phyloP scores from a whole-genome alignment of 2,797 vertebrate genomes.

The Pachyuromys duprasi region DNA sequence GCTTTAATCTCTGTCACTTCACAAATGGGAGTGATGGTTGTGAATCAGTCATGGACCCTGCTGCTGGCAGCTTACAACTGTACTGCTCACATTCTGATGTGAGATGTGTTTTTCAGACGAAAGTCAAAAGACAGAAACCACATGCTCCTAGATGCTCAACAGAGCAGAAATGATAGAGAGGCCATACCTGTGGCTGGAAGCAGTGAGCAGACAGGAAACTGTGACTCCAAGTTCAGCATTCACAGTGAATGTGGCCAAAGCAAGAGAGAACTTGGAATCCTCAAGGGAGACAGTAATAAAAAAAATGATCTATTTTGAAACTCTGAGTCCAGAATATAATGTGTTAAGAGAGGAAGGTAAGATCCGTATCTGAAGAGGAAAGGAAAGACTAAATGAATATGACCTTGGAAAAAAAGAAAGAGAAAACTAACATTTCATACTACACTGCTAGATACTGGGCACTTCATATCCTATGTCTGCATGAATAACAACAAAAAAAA shows the following conservation, averaged over 20 bases:
- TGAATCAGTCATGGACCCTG: background rate
- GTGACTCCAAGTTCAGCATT: rapidly evolving
- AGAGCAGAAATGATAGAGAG: background rate
- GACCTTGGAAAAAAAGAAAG: background rate
- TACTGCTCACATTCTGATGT: rapidly evolving
- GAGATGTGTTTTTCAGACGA: background rate
- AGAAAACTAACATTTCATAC: background rate
- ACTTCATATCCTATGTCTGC: background rate
- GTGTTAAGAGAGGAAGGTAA: background rate
- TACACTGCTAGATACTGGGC: background rate
- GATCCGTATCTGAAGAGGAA: background rate
- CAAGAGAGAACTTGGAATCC: background rate
- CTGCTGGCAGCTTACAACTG: background rate
- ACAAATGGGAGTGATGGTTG: background rate
- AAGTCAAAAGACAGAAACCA: background rate
- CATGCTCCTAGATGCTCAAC: background rate
- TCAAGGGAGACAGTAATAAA: background rate
- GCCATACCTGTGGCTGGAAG: background rate
- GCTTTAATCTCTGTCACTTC: background rate
- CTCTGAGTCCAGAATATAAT: background rate
- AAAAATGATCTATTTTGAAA: background rate
- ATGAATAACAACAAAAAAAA: background rate
- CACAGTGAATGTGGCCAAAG: background rate
- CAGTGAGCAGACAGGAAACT: background rate
- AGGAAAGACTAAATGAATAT: background rate